Evolutionary conservation across 2,888 invertebrate species (phyloP).

Genomic region (Dusona sp.): DNA sequence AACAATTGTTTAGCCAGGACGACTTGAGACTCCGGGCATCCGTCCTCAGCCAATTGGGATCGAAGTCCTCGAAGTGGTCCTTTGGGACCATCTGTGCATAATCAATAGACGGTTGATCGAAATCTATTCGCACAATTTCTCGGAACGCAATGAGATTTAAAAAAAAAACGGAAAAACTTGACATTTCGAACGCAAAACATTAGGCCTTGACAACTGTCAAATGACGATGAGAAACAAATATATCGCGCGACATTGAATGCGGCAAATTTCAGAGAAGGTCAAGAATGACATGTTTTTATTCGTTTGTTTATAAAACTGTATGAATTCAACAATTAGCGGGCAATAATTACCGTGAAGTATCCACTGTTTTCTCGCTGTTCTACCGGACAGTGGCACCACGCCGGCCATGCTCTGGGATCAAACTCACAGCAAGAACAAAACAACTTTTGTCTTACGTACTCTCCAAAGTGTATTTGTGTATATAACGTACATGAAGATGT

Average conservation of each 20-base stretch:
- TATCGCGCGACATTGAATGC: not conserved
- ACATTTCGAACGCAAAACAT: constrained; percentile 15
- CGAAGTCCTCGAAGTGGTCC: constrained; percentile 88
- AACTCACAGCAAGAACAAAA: constrained; percentile 41
- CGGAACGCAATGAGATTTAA: not conserved
- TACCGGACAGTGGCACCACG: constrained; percentile 86
- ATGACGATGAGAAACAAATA: not conserved
- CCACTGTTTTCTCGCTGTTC: constrained; percentile 91
- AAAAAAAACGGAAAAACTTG: not conserved
- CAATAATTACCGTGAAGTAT: constrained; percentile 88
- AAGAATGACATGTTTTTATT: not conserved
- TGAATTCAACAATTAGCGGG: not conserved
- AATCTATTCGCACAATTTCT: not conserved
- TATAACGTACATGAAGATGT: not conserved
- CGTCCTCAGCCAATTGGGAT: constrained; percentile 93
- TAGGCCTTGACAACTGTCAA: constrained; percentile 60
- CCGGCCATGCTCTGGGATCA: constrained; percentile 85
- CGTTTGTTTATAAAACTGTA: constrained; percentile 5
- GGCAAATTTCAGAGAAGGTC: not conserved
- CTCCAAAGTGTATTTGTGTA: not conserved
- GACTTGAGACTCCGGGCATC: constrained; percentile 95
- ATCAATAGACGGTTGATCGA: constrained; percentile 2
- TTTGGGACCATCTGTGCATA: constrained; percentile 88
- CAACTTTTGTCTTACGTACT: constrained; percentile 36
- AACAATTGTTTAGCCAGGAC: constrained; percentile 93